A percentile compares a stretch with the other conserved stretches of the same genome.
Evolutionary conservation across 2,797 vertebrate genomes (phyloP).

Genomic region (Xenentodon cancila): DNA sequence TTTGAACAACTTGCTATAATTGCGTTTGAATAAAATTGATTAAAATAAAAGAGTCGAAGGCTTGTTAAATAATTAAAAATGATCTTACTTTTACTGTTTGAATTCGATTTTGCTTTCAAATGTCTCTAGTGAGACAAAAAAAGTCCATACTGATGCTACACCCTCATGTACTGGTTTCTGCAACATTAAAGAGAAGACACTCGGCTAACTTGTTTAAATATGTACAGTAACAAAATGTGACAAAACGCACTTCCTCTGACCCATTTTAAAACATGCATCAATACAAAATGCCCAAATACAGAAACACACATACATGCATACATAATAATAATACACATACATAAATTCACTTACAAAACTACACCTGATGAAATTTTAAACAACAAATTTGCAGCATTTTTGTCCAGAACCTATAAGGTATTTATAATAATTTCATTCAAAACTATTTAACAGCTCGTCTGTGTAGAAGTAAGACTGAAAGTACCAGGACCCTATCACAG

Average conservation of each 20-base stretch:
- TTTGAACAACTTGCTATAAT: neutral
- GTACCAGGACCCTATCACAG: no score
- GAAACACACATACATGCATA: neutral
- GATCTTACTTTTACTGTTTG: no score
- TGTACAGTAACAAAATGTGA: constrained; percentile 8
- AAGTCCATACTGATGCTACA: neutral
- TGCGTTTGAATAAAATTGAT: neutral
- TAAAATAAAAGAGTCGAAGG: no score
- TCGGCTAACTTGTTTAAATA: constrained; percentile 27
- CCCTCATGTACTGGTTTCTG: constrained; percentile 1
- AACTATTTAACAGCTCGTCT: no score
- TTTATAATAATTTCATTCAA: no score
- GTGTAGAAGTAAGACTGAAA: no score
- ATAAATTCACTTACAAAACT: neutral
- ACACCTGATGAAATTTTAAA: neutral
- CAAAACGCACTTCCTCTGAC: constrained; percentile 37
- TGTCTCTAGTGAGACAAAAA: no score
- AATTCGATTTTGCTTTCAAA: neutral
- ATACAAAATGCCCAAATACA: neutral
- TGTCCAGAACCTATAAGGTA: no score
- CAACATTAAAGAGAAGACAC: neutral
- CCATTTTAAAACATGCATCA: constrained; percentile 8
- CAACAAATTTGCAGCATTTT: no score
- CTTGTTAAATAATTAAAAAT: no score
- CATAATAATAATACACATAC: neutral